Conservation (phyloP, 2,797 vertebrate genomes). For the Euphonia xanthogaster region DNA sequence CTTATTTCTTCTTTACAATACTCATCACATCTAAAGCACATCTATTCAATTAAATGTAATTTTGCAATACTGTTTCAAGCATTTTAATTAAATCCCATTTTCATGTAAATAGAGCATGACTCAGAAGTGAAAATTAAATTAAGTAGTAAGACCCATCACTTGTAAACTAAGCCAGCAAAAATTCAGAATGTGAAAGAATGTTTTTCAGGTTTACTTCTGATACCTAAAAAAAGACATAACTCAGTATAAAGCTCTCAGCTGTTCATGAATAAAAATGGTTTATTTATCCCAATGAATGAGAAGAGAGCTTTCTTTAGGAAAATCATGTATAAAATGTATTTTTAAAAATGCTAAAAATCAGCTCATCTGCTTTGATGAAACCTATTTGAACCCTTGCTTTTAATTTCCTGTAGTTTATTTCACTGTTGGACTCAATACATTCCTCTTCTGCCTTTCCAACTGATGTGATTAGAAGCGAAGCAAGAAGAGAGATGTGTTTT, state of each 20-base stretch:
- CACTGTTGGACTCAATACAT: neutral
- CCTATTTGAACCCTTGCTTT: neutral
- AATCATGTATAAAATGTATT: neutral
- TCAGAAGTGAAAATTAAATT: constrained; percentile 6
- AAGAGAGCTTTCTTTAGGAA: neutral
- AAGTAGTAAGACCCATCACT: neutral
- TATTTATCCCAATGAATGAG: neutral
- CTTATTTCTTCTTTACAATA: neutral
- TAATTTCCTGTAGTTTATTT: neutral
- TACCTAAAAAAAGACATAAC: neutral
- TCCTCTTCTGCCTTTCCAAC: neutral
- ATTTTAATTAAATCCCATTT: constrained; percentile 5
- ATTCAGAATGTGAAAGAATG: neutral
- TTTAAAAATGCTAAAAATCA: neutral
- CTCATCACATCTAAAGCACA: neutral
- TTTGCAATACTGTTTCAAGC: neutral
- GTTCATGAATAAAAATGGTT: neutral
- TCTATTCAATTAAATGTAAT: constrained; percentile 4
- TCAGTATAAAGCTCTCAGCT: neutral
- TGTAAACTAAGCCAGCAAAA: neutral
- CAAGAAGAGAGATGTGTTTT: neutral
- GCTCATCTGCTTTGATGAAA: neutral
- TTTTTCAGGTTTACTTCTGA: neutral
- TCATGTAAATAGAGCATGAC: neutral
- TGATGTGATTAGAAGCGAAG: neutral